Evolutionary conservation across 2,113 vertebrate species (phyloP).

Genomic region (Misgurnus mizolepis): DNA sequence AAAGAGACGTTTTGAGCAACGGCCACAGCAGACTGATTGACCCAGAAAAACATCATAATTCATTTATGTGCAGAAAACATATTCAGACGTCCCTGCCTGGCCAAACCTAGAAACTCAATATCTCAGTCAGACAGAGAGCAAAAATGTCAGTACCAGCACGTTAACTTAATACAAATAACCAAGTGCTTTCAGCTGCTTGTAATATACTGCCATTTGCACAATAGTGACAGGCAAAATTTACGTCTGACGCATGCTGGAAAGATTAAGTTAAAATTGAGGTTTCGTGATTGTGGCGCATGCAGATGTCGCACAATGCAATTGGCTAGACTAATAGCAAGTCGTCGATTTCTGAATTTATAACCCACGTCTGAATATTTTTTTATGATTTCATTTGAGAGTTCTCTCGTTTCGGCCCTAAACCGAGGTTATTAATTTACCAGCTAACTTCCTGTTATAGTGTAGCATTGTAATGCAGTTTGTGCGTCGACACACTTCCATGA

Average conservation of each 20-base stretch:
- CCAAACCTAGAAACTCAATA: constrained; percentile 2
- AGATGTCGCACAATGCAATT: constrained; percentile 58
- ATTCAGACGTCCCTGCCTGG: neutral
- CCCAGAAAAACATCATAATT: neutral
- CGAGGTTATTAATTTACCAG: constrained; percentile 62
- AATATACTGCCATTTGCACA: constrained; percentile 21
- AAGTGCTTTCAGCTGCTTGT: constrained; percentile 64
- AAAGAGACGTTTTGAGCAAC: constrained; percentile 16
- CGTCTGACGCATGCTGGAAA: constrained; percentile 61
- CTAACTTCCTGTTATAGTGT: constrained; percentile 27
- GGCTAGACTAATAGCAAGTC: constrained; percentile 58
- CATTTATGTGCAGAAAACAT: neutral
- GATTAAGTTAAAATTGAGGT: constrained; percentile 65
- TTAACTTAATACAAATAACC: constrained; percentile 66
- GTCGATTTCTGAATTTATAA: constrained; percentile 62
- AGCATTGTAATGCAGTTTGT: constrained; percentile 22
- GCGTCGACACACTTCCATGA: constrained; percentile 3
- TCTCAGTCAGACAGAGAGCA: neutral
- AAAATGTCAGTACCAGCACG: constrained; percentile 48
- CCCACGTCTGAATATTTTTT: constrained; percentile 66
- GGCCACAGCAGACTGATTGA: constrained; percentile 16
- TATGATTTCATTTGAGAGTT: constrained; percentile 54
- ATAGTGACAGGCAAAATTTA: constrained; percentile 56
- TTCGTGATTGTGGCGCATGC: constrained; percentile 58
- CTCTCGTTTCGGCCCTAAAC: constrained; percentile 56